A percentile compares a stretch with the other conserved stretches of the same genome.
Conservation (phyloP, 1,140 invertebrate genomes). For the Drosophila grimshawi region DNA sequence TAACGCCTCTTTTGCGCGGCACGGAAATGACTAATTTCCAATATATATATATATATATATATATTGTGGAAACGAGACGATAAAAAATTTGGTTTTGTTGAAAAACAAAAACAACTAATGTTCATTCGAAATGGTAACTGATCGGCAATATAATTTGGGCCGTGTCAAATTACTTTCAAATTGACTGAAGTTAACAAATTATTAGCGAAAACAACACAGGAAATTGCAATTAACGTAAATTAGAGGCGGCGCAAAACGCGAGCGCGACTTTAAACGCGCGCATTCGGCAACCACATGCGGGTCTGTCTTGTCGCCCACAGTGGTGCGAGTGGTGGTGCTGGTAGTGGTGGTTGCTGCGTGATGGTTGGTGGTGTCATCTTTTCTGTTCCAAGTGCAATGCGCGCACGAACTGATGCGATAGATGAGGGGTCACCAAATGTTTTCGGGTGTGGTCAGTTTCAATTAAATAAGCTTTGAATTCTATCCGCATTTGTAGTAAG, state of each 20-base stretch:
- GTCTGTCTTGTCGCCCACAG: conserved; percentile 22
- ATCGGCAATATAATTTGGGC: conserved; percentile 53
- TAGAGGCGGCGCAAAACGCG: conserved; percentile 33
- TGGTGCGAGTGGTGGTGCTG: conserved; percentile 9
- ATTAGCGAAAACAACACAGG: conserved; percentile 52
- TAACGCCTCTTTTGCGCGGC: conserved; percentile 58
- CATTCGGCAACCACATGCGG: conserved; percentile 7
- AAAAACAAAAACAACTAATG: neutral
- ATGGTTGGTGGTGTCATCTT: conserved; percentile 14
- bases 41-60: conserved; percentile 17
- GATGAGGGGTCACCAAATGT: conserved; percentile 14
- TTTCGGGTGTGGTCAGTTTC: conserved; percentile 24
- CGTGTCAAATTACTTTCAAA: conserved; percentile 76
- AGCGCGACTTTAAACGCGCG: conserved; percentile 26
- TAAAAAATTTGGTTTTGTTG: conserved; percentile 33
- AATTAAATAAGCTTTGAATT: conserved; percentile 29
- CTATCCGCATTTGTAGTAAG: neutral
- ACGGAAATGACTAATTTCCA: conserved; percentile 75
- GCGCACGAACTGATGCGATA: conserved; percentile 2
- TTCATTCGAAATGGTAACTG: conserved; percentile 57
- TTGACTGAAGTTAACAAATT: conserved; percentile 64
- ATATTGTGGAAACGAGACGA: conserved; percentile 2
- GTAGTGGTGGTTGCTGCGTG: neutral
- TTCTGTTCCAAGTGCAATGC: conserved; percentile 29
- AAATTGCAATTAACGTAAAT: conserved; percentile 68